Evolutionary conservation across 2,888 invertebrate genomes (phyloP).

Genomic region (Hypercompe scribonia): DNA sequence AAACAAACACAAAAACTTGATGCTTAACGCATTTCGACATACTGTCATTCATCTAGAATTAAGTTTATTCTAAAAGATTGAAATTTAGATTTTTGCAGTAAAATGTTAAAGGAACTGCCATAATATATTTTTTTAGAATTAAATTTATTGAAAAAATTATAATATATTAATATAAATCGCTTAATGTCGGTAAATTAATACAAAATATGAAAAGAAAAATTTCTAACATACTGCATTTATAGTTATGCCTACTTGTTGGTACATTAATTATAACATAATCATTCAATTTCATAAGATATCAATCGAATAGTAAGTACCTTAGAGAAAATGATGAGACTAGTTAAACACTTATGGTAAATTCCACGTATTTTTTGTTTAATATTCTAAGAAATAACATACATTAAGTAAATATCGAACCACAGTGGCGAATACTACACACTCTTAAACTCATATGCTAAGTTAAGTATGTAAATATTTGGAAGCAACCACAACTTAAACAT

Average conservation of each 20-base stretch:
- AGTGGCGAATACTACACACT: conserved; percentile 7
- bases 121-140: no score
- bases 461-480: conserved; percentile 32
- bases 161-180: no score
- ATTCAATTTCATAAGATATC: neutral
- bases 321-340: conserved; percentile 16
- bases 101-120: no score
- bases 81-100: no score
- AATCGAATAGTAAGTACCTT: conserved; percentile 1
- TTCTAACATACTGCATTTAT: neutral
- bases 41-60: no score
- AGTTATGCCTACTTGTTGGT: neutral
- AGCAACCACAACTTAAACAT: conserved; percentile 17
- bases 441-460: neutral
- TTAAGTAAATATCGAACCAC: conserved; percentile 30
- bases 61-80: no score
- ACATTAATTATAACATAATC: neutral
- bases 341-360: conserved; percentile 28
- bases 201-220: neutral
- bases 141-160: no score
- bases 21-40: no score
- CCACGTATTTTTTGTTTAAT: conserved; percentile 28
- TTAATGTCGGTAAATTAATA: neutral
- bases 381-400: conserved; percentile 38
- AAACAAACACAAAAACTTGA: no score